Percentiles rank a stretch among this genome's conserved stretches.
Conservation (phyloP, 2,797 vertebrate species). For the Amphiprion clarkii region DNA sequence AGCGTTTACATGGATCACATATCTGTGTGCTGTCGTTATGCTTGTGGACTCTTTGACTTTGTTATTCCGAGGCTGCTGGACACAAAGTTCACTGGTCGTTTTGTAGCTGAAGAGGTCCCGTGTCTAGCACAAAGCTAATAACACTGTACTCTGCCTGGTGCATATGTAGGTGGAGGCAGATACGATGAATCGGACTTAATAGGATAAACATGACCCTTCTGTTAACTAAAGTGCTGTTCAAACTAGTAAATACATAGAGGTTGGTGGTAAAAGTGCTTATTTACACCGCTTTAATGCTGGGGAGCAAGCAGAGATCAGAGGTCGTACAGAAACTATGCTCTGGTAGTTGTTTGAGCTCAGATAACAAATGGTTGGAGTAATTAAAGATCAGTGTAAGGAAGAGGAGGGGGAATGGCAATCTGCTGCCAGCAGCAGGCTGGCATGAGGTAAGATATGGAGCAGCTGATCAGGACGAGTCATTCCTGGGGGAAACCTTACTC, state of each 20-base stretch:
- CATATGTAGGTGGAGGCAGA: slow-evolving; percentile 45
- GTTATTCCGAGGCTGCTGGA: slow-evolving; percentile 9
- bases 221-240: slow-evolving; percentile 17
- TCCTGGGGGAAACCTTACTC: slow-evolving; percentile 55
- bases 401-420: slow-evolving; percentile 10
- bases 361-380: slow-evolving; percentile 47
- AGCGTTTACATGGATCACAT: slow-evolving; percentile 23
- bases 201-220: slow-evolving; percentile 36
- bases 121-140: slow-evolving; percentile 39
- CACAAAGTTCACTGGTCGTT: slow-evolving; percentile 22
- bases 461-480: slow-evolving; percentile 33
- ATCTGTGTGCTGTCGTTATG: slow-evolving; percentile 13
- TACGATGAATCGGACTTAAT: slow-evolving; percentile 31
- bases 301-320: slow-evolving; percentile 3
- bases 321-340: slow-evolving; percentile 3
- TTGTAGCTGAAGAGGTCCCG: slow-evolving; percentile 15
- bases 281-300: slow-evolving; percentile 3
- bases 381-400: slow-evolving; percentile 34
- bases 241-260: slow-evolving; percentile 12
- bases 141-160: slow-evolving; percentile 15
- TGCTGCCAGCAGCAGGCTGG: slow-evolving; percentile 29
- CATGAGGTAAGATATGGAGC: slow-evolving; percentile 41
- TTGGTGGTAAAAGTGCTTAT: not conserved
- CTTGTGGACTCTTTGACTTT: not conserved
- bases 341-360: slow-evolving; percentile 22